phyloP scores from a whole-genome alignment of 2,888 invertebrate genomes.

The Ptilodon capucinus region DNA sequence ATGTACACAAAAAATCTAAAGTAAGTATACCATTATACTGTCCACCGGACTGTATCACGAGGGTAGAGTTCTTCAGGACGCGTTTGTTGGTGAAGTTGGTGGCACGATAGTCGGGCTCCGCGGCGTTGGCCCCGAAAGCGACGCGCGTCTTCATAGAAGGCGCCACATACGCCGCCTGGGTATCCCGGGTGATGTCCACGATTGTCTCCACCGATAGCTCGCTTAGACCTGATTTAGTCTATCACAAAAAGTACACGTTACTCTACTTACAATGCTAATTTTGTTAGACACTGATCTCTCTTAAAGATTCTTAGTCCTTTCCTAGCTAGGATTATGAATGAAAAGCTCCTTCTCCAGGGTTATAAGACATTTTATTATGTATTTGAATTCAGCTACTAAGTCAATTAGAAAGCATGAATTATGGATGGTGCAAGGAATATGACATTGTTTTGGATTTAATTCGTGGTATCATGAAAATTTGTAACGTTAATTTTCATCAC shows the following conservation, averaged over 20 bases:
- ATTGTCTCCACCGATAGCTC: constrained; percentile 88
- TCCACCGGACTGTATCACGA: constrained; percentile 97
- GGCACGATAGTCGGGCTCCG: constrained; percentile 93
- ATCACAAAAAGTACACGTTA: neutral
- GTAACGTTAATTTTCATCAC: too few species aligned
- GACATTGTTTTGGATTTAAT: too few species aligned
- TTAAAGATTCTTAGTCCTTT: too few species aligned
- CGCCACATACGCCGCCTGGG: constrained; percentile 88
- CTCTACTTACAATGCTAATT: too few species aligned
- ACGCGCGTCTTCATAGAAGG: constrained; percentile 94
- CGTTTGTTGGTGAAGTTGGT: constrained; percentile 85
- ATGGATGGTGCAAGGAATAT: too few species aligned
- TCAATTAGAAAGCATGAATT: too few species aligned
- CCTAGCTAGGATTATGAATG: too few species aligned
- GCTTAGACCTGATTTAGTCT: constrained; percentile 78
- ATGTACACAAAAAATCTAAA: neutral
- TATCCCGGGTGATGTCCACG: constrained; percentile 88
- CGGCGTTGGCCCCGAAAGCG: constrained; percentile 93
- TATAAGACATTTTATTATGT: too few species aligned
- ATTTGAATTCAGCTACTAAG: too few species aligned
- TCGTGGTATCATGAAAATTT: too few species aligned
- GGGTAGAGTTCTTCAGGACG: constrained; percentile 89
- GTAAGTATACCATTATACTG: constrained; percentile 89
- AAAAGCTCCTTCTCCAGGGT: too few species aligned
- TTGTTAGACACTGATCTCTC: too few species aligned